Conservation (phyloP, 2,113 vertebrate genomes). For the Nannobrachium achirus region DNA sequence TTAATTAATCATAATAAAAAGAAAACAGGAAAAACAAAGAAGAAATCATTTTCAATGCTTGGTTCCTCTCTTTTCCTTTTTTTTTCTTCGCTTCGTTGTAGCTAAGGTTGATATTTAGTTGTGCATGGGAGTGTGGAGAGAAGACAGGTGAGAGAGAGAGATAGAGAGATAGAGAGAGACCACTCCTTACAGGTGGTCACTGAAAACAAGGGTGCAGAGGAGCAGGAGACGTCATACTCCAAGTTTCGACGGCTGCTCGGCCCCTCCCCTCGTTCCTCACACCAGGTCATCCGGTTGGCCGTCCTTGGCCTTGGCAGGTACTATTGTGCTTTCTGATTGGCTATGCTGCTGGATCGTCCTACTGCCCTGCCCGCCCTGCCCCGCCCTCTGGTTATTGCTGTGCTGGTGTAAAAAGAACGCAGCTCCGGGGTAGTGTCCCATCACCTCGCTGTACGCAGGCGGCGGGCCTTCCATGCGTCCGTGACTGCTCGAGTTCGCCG, state of each 20-base stretch:
- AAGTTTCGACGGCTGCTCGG: background rate
- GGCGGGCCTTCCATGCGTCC: constrained; percentile 93
- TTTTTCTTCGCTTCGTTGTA: constrained; percentile 28
- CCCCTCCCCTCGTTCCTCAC: constrained; percentile 65
- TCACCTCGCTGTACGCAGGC: constrained; percentile 96
- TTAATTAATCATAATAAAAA: constrained; percentile 72
- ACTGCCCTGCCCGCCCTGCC: constrained; percentile 66
- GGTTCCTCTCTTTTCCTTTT: constrained; percentile 64
- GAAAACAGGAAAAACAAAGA: constrained; percentile 72
- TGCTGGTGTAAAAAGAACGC: constrained; percentile 95
- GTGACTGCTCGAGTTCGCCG: constrained; percentile 87
- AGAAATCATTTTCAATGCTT: constrained; percentile 83
- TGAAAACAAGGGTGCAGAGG: constrained; percentile 25
- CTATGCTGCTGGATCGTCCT: constrained; percentile 87
- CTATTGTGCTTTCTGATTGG: constrained; percentile 89
- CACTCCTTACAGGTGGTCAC: constrained; percentile 35
- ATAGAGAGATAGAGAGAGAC: constrained; percentile 47
- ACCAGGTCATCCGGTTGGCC: constrained; percentile 86
- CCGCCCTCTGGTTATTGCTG: constrained; percentile 80
- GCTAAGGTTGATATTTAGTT: constrained; percentile 62
- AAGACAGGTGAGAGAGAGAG: constrained; percentile 39
- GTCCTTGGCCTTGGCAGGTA: constrained; percentile 87
- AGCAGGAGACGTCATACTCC: constrained; percentile 32
- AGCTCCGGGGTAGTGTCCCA: constrained; percentile 89
- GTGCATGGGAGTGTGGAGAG: constrained; percentile 79